Evolutionary conservation across 2,888 invertebrate species (phyloP).

Genomic region (Halictus quadricinctus): DNA sequence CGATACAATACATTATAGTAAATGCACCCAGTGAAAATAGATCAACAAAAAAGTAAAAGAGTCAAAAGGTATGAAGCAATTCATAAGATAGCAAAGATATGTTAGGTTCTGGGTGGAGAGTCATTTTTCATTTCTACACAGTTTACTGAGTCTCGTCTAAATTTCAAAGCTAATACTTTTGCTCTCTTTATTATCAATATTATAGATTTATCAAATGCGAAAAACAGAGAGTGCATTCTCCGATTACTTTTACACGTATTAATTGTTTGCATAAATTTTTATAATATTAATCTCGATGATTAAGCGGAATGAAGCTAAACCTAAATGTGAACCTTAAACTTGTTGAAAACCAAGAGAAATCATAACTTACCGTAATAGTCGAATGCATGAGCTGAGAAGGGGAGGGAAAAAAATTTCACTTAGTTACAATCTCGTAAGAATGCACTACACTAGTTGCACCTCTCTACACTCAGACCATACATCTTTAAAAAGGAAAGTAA

Average conservation of each 20-base stretch:
- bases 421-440: slow-evolving; percentile 78
- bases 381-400: slow-evolving; percentile 94
- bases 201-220: slow-evolving; percentile 8
- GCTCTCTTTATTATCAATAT: slow-evolving; percentile 13
- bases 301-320: slow-evolving; percentile 66
- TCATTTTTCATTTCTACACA: slow-evolving; percentile 46
- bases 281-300: slow-evolving; percentile 47
- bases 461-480: slow-evolving; percentile 76
- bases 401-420: slow-evolving; percentile 81
- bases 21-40: slow-evolving; percentile 63
- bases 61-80: slow-evolving; percentile 61
- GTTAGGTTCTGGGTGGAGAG: slow-evolving; percentile 68
- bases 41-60: slow-evolving; percentile 61
- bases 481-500: slow-evolving; percentile 32
- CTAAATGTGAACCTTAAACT: slow-evolving; percentile 70
- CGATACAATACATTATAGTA: slow-evolving; percentile 59
- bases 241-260: slow-evolving; percentile 9
- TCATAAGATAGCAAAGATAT: slow-evolving; percentile 61
- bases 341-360: slow-evolving; percentile 85
- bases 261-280: slow-evolving; percentile 20
- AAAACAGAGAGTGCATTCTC: slow-evolving; percentile 59
- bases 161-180: slow-evolving; percentile 25
- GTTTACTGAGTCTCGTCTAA: slow-evolving; percentile 26
- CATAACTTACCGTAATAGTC: slow-evolving; percentile 99
- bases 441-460: slow-evolving; percentile 72